Conservation (phyloP, 2,888 invertebrate species). For the Keiferia lycopersicella region DNA sequence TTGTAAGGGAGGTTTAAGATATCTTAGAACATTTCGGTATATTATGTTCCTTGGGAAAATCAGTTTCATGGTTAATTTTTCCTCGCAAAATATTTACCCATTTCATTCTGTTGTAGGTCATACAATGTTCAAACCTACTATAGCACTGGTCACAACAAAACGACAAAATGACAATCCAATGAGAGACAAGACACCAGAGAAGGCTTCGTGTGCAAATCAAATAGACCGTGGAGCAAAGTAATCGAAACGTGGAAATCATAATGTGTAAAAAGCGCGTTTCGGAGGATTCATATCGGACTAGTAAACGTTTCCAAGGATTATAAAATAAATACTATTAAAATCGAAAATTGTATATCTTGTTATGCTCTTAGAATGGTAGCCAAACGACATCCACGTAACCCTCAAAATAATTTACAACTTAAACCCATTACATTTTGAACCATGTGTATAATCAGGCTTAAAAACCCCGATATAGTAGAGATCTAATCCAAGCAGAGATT, state of each 20-base stretch:
- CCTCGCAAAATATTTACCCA: too few species aligned
- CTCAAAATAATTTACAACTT: too few species aligned
- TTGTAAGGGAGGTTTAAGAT: too few species aligned
- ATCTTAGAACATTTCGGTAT: too few species aligned
- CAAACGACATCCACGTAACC: not conserved
- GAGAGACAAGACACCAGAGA: constrained; percentile 56
- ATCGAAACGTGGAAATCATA: constrained; percentile 45
- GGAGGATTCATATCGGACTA: not conserved
- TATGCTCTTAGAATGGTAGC: not conserved
- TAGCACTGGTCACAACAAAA: constrained; percentile 30
- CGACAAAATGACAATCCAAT: constrained; percentile 58
- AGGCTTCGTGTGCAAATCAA: constrained; percentile 74
- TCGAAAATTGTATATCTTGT: not conserved
- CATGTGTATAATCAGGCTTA: too few species aligned
- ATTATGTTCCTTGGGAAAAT: too few species aligned
- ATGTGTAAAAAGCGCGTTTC: constrained; percentile 21
- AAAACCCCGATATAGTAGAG: too few species aligned
- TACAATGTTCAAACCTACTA: constrained; percentile 33
- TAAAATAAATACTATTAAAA: not conserved
- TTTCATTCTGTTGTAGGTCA: not conserved
- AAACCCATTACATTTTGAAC: too few species aligned
- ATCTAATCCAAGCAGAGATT: too few species aligned
- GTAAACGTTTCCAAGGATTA: constrained; percentile 10
- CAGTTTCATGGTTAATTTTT: too few species aligned
- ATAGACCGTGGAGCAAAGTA: constrained; percentile 69